A percentile compares a stretch with the other conserved stretches of the same genome.
These are phyloP conservation scores for Drosophila mauritiana DNA, from an alignment of 1,140 invertebrate species.

Conservation along the genomic window DNA sequence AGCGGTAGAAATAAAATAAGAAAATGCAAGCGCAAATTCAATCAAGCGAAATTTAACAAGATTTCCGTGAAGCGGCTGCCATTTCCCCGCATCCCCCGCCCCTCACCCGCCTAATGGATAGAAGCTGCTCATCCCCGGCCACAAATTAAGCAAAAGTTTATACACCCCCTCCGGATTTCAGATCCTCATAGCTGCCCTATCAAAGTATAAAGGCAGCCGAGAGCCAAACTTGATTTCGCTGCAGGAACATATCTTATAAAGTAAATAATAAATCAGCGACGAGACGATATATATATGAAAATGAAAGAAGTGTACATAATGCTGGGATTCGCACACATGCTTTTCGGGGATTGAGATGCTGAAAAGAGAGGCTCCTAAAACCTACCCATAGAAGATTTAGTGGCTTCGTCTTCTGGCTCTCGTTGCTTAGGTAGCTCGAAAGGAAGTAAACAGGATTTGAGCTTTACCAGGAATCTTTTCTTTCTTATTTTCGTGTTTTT, in stretches of 20 bases:
- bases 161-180: constrained; percentile 13
- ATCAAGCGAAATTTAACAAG: constrained; percentile 78
- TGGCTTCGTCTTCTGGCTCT: constrained; percentile 56
- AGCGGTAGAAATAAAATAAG: constrained; percentile 24
- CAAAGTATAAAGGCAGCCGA: constrained; percentile 13
- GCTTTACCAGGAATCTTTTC: constrained; percentile 69
- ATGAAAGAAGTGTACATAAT: constrained; percentile 38
- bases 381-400: constrained; percentile 73
- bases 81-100: not conserved
- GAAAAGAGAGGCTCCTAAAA: constrained; percentile 65
- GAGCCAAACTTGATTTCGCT: constrained; percentile 47
- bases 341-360: constrained; percentile 17
- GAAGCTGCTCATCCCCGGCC: constrained; percentile 14
- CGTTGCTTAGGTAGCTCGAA: constrained; percentile 72
- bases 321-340: constrained; percentile 24
- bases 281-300: constrained; percentile 70
- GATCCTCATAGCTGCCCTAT: constrained; percentile 11
- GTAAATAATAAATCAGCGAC: constrained; percentile 77
- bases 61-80: constrained; percentile 65
- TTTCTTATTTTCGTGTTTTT: not conserved
- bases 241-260: constrained; percentile 63
- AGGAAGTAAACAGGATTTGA: constrained; percentile 79
- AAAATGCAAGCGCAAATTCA: constrained; percentile 68
- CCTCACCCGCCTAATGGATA: constrained; percentile 52
- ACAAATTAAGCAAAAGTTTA: constrained; percentile 59